phyloP scores from a whole-genome alignment of 2,113 vertebrate species.

The Drymodes brunneopygia region DNA sequence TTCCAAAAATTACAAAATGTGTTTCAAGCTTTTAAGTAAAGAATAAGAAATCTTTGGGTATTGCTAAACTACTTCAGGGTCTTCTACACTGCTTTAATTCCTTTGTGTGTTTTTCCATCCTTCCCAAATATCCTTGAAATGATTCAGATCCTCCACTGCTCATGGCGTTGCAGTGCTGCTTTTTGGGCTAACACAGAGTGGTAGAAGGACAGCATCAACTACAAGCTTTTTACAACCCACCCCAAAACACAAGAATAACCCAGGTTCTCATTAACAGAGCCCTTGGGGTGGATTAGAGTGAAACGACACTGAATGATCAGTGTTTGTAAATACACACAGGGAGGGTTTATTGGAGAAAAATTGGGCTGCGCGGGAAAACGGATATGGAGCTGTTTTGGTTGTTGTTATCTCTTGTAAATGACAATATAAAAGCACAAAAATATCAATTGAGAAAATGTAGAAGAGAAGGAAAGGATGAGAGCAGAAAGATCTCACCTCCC shows the following conservation, averaged over 20 bases:
- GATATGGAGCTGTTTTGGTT: too few relatives aligned
- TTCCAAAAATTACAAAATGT: background rate
- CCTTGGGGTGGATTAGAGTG: background rate
- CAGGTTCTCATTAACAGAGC: background rate
- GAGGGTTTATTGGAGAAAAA: background rate
- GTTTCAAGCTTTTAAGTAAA: background rate
- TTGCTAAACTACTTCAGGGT: background rate
- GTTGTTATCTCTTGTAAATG: background rate
- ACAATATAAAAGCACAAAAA: background rate
- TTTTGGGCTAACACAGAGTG: background rate
- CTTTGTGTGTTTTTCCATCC: background rate
- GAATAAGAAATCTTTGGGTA: background rate
- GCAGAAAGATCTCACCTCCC: background rate
- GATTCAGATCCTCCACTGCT: background rate
- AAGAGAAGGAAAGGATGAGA: background rate
- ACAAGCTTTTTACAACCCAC: too few relatives aligned
- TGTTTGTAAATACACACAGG: background rate
- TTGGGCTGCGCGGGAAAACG: background rate
- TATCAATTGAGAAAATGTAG: background rate
- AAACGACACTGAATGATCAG: accelerated
- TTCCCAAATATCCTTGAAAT: background rate
- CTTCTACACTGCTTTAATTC: background rate
- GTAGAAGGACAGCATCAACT: background rate
- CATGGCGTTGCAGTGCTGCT: background rate
- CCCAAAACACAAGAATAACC: background rate